These are phyloP conservation scores for Catharus fuscescens DNA, from an alignment of 2,113 vertebrate genomes.

Conservation along the genomic window DNA sequence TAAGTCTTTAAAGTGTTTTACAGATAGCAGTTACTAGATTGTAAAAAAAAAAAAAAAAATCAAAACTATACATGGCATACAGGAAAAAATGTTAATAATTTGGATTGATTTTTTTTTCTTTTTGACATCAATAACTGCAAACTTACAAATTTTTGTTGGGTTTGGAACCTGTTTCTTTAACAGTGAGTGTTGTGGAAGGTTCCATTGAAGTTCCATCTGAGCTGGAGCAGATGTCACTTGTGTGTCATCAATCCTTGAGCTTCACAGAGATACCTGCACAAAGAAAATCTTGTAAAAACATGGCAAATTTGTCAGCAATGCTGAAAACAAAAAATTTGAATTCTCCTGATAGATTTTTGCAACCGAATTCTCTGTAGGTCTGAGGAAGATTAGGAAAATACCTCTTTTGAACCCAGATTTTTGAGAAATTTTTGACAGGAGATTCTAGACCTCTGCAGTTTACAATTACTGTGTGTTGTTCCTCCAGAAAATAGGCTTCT, in stretches of 20 bases:
- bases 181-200: background rate
- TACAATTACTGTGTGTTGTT: background rate
- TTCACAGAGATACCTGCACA: background rate
- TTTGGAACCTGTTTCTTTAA: background rate
- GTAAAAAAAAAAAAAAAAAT: background rate
- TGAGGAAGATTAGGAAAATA: background rate
- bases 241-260: background rate
- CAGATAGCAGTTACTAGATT: background rate
- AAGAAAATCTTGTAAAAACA: background rate
- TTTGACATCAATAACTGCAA: background rate
- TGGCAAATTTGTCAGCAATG: background rate
- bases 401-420: background rate
- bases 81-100: background rate
- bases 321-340: background rate
- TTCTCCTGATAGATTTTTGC: background rate
- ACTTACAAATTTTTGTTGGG: background rate
- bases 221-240: background rate
- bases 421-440: background rate
- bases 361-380: background rate
- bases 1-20: background rate
- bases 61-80: no score
- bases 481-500: background rate
- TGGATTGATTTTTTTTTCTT: background rate
- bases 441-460: fast-evolving
- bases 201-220: background rate